A percentile compares a stretch with the other conserved stretches of the same genome.
These are phyloP conservation scores for Cyphomyrus plagiostoma DNA, from an alignment of 2,113 vertebrate genomes.

Conservation along the genomic window DNA sequence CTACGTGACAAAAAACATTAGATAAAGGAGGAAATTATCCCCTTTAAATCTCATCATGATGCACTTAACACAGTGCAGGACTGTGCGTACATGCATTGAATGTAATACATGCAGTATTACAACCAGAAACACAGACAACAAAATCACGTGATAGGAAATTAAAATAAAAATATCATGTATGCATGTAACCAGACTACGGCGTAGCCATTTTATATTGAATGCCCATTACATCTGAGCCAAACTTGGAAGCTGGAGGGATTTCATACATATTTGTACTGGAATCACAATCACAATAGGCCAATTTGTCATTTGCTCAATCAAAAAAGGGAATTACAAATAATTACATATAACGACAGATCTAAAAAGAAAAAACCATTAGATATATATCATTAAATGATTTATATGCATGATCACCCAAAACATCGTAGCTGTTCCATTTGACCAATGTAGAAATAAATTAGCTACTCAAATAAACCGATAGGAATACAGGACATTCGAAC, in stretches of 20 bases:
- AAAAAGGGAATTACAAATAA: neutral
- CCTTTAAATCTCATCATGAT: neutral
- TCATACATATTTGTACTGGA: neutral
- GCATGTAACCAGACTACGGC: neutral
- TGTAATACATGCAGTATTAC: neutral
- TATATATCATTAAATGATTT: neutral
- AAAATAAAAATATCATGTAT: neutral
- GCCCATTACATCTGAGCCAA: neutral
- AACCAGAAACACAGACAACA: neutral
- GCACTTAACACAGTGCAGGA: neutral
- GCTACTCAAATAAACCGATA: neutral
- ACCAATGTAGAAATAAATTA: neutral
- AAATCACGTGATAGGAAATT: neutral
- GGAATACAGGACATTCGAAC: neutral
- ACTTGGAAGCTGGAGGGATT: neutral
- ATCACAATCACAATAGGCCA: neutral
- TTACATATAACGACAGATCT: neutral
- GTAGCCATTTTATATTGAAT: neutral
- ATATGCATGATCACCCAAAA: neutral
- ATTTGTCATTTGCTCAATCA: neutral
- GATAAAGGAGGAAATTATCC: neutral
- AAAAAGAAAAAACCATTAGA: neutral
- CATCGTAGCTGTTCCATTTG: neutral
- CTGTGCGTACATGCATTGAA: neutral
- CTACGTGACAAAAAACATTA: neutral